These are phyloP conservation scores for Polymixis lichenea DNA, from an alignment of 2,888 invertebrate species.

Conservation along the genomic window DNA sequence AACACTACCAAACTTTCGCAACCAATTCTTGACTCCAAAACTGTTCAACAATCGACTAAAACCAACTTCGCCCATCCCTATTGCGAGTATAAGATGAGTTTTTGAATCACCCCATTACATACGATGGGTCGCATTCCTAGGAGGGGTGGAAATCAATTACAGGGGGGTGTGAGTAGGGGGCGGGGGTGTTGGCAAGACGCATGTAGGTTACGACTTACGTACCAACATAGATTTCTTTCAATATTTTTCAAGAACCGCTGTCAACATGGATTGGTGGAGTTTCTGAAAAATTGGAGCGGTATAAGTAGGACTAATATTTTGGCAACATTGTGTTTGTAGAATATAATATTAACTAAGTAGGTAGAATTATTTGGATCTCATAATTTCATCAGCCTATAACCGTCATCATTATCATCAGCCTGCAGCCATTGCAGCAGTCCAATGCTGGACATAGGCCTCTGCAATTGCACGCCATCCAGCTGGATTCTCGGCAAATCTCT, in stretches of 20 bases:
- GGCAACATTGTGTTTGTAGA: not conserved
- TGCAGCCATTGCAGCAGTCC: too few species aligned
- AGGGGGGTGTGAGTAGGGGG: conserved; percentile 61
- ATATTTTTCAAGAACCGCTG: conserved; percentile 62
- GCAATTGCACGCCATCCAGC: too few species aligned
- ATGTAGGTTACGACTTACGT: conserved; percentile 63
- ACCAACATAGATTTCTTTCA: conserved; percentile 60
- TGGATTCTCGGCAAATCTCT: too few species aligned
- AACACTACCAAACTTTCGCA: conserved; percentile 2
- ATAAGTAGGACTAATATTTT: not conserved
- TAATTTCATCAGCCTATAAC: not conserved
- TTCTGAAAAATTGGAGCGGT: conserved; percentile 17
- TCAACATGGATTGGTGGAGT: conserved; percentile 23
- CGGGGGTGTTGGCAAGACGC: conserved; percentile 58
- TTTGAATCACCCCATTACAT: conserved; percentile 75
- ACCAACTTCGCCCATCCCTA: conserved; percentile 58
- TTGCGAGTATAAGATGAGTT: conserved; percentile 75
- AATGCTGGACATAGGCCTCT: too few species aligned
- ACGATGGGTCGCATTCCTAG: conserved; percentile 74
- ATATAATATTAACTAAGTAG: not conserved
- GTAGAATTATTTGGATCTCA: not conserved
- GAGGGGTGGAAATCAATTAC: conserved; percentile 80
- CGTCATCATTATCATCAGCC: too few species aligned
- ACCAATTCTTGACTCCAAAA: conserved; percentile 1
- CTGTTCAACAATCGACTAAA: conserved; percentile 55